These are phyloP conservation scores for Listrodromus nycthemerus DNA, from an alignment of 2,888 invertebrate species.

Conservation along the genomic window DNA sequence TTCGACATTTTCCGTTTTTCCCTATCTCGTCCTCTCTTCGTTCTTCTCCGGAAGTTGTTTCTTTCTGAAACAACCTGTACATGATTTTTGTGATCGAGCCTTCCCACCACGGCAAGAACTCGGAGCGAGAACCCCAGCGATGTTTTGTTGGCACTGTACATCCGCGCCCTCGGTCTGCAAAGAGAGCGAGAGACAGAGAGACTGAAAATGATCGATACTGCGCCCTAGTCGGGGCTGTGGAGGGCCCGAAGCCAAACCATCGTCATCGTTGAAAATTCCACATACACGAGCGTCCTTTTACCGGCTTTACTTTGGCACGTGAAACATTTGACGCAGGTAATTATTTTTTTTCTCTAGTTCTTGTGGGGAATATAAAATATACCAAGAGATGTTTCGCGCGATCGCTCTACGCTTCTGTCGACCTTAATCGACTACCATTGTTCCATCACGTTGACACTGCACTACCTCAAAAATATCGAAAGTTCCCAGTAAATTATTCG, in stretches of 20 bases:
- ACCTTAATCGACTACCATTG: too few species aligned
- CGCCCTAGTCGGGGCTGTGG: conserved; percentile 58
- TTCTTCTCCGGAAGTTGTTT: background rate
- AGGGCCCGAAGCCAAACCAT: conserved; percentile 79
- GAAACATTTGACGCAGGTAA: too few species aligned
- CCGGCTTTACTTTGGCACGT: too few species aligned
- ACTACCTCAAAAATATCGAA: too few species aligned
- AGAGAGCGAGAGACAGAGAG: conserved; percentile 30
- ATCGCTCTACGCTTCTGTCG: too few species aligned
- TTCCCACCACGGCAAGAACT: conserved; percentile 45
- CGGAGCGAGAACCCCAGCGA: conserved; percentile 45
- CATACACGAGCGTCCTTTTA: conserved; percentile 53
- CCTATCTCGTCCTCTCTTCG: background rate
- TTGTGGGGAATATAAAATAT: too few species aligned
- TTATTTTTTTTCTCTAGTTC: too few species aligned
- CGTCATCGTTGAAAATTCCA: conserved; percentile 69
- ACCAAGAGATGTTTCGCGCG: too few species aligned
- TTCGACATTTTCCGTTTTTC: conserved; percentile 7
- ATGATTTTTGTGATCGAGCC: conserved; percentile 65
- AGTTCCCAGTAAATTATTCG: too few species aligned
- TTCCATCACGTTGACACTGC: too few species aligned
- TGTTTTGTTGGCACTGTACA: conserved; percentile 57
- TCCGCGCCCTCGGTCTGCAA: conserved; percentile 4
- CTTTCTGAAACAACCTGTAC: conserved; percentile 61
- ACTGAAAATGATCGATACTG: conserved; percentile 76